Evolutionary conservation across 2,113 vertebrate genomes (phyloP).

Genomic region (Vombatus ursinus): DNA sequence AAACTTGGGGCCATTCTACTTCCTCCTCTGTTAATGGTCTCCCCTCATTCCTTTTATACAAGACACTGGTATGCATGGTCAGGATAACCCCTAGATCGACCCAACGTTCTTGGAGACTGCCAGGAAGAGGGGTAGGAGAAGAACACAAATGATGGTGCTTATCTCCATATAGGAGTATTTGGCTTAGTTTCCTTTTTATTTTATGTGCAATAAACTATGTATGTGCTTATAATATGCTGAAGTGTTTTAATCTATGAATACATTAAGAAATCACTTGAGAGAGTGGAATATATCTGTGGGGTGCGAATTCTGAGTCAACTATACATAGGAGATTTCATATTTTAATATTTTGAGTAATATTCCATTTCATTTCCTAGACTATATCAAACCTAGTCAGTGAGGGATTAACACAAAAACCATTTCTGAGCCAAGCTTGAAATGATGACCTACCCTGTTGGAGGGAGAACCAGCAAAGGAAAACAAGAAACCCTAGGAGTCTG

Average conservation of each 20-base stretch:
- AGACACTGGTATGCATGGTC: neutral
- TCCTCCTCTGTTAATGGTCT: neutral
- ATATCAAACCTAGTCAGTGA: neutral
- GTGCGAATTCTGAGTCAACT: neutral
- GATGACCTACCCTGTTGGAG: too few relatives aligned
- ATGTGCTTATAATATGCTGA: neutral
- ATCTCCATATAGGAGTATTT: neutral
- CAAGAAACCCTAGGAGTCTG: neutral
- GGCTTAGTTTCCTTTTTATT: neutral
- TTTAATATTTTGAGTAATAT: neutral
- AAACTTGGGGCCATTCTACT: neutral
- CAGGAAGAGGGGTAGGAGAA: neutral
- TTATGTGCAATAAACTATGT: neutral
- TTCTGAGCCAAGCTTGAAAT: too few relatives aligned
- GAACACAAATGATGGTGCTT: neutral
- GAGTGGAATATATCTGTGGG: neutral
- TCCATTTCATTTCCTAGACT: neutral
- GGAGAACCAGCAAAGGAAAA: too few relatives aligned
- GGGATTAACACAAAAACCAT: neutral
- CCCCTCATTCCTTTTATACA: neutral
- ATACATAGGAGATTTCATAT: neutral
- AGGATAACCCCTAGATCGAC: neutral
- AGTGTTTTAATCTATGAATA: neutral
- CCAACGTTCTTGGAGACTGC: neutral
- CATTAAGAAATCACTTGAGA: neutral